Evolutionary conservation across 2,113 vertebrate genomes (phyloP), one percentile per base, ranked within the genome.

Genomic region (Speoplatyrhinus poulsoni): DNA sequence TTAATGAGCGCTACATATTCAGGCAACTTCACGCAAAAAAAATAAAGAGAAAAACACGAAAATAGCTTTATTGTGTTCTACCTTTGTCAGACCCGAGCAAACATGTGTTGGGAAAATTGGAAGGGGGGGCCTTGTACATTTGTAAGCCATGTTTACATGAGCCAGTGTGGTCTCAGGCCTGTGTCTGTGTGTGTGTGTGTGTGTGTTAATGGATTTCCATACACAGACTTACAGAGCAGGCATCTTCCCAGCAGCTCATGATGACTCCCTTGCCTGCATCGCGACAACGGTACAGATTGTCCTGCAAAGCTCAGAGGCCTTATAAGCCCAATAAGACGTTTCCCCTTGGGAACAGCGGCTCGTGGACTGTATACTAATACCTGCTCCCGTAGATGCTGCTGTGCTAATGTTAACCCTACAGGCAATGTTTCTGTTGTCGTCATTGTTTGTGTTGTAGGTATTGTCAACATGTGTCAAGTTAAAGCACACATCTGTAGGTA

Each of bases 31-130:
- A 68, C 76, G 80, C 65, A 65, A 26, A 26, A 26, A 26, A 26
- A 26, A 26, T 2, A 26, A 26, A 26, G 26, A 26, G 26, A 26
- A 83, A 89, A 46, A 88, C 36, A 72, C 65, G 87, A 79, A 88
- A 91, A 91, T 91, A 85, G 88, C 77, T 90, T 89, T 90, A 84
- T 85, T 87, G 87, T 90, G 90, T 91, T 84, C 36, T 41, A 15
- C 47, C 46, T 53, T 0, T 13, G 16, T 26, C 16, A 19, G 41
- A 47, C 32, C 26, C 67, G 16, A 8, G 68, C 36, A 56, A 41
- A 65, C 47, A 46, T 10, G 33, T 6, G 11, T 11, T 19, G 26
- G 16, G 57, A 9, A 9, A 47, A 4, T 48, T 41, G 33, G 50
- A 58, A 19, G 46, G 33, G 46, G 9, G 12, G 46, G 16, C 36